Conservation (phyloP, 2,888 invertebrate species). For the Polymixis lichenea region DNA sequence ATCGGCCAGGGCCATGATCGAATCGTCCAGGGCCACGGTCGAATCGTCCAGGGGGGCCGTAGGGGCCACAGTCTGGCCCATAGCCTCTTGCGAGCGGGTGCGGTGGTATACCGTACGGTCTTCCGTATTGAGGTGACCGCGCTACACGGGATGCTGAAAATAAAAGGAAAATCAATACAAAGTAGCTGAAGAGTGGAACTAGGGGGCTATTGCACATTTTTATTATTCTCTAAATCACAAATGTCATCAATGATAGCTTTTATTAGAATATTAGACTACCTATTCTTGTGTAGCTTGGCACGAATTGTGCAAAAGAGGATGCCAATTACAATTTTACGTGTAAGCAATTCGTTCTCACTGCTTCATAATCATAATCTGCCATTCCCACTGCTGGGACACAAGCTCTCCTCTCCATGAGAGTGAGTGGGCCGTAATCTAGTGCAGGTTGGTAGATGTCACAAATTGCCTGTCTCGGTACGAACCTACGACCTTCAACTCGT, state of each 20-base stretch:
- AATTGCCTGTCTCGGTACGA: too few species aligned
- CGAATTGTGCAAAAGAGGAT: background rate
- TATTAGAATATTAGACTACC: background rate
- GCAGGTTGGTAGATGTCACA: too few species aligned
- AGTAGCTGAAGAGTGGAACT: background rate
- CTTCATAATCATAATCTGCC: background rate
- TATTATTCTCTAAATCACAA: too few species aligned
- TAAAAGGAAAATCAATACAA: background rate
- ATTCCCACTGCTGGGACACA: background rate
- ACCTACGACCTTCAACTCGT: too few species aligned
- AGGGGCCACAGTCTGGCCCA: slow-evolving; percentile 27
- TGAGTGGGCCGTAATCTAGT: too few species aligned
- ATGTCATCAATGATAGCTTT: background rate
- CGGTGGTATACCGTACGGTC: slow-evolving; percentile 18
- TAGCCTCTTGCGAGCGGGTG: slow-evolving; percentile 21
- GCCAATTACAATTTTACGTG: background rate
- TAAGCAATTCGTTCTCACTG: background rate
- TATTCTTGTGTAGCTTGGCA: too few species aligned
- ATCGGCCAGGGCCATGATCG: slow-evolving; percentile 8
- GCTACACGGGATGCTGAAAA: slow-evolving; percentile 47
- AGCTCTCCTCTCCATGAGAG: background rate
- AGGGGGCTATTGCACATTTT: background rate
- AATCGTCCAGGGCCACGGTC: slow-evolving; percentile 19
- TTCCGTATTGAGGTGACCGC: slow-evolving; percentile 53
- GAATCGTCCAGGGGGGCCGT: slow-evolving; percentile 14